These are phyloP conservation scores for Gandaritis pyraliata DNA, from an alignment of 2,888 invertebrate species.

Conservation along the genomic window DNA sequence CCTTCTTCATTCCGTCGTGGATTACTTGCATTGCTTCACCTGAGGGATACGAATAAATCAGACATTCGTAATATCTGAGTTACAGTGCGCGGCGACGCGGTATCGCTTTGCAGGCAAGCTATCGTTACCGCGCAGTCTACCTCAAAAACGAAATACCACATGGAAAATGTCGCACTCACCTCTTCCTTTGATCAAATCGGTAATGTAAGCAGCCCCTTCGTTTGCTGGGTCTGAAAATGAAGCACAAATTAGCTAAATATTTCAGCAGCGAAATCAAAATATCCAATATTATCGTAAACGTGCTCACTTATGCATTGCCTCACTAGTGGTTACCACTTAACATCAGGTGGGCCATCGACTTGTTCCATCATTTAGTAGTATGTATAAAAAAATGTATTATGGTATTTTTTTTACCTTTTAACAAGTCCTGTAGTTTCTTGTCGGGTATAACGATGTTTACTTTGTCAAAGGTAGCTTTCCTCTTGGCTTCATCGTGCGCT, in stretches of 20 bases:
- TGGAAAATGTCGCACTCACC: slow-evolving; percentile 46
- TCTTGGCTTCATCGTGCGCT: slow-evolving; percentile 48
- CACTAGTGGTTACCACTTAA: too few relatives aligned
- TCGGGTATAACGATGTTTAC: slow-evolving; percentile 57
- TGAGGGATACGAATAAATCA: slow-evolving; percentile 31
- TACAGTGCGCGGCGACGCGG: not conserved
- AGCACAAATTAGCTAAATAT: too few relatives aligned
- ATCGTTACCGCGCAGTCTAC: too few relatives aligned
- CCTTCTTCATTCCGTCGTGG: slow-evolving; percentile 52
- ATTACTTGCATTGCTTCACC: slow-evolving; percentile 60
- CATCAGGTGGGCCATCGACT: too few relatives aligned
- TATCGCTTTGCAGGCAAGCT: too few relatives aligned
- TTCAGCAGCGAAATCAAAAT: too few relatives aligned
- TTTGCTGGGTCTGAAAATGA: slow-evolving; percentile 51
- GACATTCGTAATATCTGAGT: not conserved
- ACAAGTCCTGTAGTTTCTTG: slow-evolving; percentile 51
- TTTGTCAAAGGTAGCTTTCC: slow-evolving; percentile 49
- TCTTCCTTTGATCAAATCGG: slow-evolving; percentile 60
- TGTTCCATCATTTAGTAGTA: too few relatives aligned
- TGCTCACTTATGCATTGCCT: too few relatives aligned
- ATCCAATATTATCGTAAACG: too few relatives aligned
- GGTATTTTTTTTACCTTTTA: slow-evolving; percentile 52
- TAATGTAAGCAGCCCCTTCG: slow-evolving; percentile 61
- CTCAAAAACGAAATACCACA: too few relatives aligned
- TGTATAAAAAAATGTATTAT: too few relatives aligned